phyloP scores from a whole-genome alignment of 2,113 vertebrate genomes.

The Chionodraco myersi region DNA sequence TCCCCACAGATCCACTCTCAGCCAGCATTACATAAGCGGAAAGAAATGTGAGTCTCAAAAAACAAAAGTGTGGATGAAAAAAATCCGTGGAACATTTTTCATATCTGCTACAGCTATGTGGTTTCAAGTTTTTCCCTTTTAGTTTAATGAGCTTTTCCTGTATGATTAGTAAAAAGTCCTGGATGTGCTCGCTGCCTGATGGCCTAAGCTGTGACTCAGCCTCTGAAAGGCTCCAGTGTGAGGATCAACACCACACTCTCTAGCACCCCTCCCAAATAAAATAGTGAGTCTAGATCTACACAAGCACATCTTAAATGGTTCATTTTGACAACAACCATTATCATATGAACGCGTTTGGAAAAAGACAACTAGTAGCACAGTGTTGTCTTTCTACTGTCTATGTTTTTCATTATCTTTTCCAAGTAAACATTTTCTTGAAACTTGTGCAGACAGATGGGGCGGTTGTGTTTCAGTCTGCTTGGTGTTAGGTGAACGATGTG shows the following conservation, averaged over 20 bases:
- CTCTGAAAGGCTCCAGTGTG: constrained; percentile 53
- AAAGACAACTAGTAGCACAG: constrained; percentile 25
- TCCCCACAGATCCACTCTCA: constrained; percentile 60
- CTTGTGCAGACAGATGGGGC: constrained; percentile 53
- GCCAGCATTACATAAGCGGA: constrained; percentile 70
- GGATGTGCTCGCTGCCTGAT: constrained; percentile 46
- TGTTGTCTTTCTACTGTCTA: constrained; percentile 25
- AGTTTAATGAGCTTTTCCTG: constrained; percentile 66
- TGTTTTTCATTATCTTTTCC: constrained; percentile 62
- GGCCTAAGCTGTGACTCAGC: constrained; percentile 52
- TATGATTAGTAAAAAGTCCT: constrained; percentile 59
- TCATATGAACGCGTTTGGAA: constrained; percentile 7
- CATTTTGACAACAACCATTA: background rate
- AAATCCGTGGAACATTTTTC: constrained; percentile 49
- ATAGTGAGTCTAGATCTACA: constrained; percentile 19
- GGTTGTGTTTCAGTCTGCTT: constrained; percentile 67
- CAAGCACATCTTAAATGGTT: constrained; percentile 14
- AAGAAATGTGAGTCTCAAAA: constrained; percentile 72
- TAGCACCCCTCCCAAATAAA: constrained; percentile 51
- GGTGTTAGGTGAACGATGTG: constrained; percentile 72
- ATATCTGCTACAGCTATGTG: constrained; percentile 57
- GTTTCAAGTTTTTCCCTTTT: constrained; percentile 33
- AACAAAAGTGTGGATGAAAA: constrained; percentile 53
- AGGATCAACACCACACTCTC: constrained; percentile 52
- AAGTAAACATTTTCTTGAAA: constrained; percentile 65